Base-by-base conservation (phyloP, 2,113 vertebrate genomes). In the Rattus rattus region DNA sequence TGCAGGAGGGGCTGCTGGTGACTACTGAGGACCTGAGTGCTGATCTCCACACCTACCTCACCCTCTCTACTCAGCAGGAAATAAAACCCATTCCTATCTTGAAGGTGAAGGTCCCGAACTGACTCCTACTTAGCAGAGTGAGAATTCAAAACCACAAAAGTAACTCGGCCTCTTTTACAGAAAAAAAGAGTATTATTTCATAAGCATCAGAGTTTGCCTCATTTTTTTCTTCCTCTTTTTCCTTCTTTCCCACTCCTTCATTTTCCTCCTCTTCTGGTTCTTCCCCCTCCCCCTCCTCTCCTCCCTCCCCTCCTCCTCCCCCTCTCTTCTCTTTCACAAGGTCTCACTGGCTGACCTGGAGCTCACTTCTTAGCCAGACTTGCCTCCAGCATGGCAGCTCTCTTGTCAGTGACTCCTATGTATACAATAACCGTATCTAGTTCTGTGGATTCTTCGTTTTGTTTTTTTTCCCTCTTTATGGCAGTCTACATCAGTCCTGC, bases 1-100 rank as follows among this genome's bases (percentile, higher is more conserved):
- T 1, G 1, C n/a, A 11, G 67, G 52, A 63, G 9, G 33, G 43
- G 30, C 20, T 9, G 17, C 13, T 0, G 14, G 1, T 16, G 52
- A 6, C 22, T 16, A 19, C 39, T 0, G 5, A 96, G 67, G 63
- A 39, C 22, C 30, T 11, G 49, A 17, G 5, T 11, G 3, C 77
- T 63, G 17, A 11, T 11, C 26, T 20, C 69, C 59, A 26, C 33
- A 7, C 22, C 47, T 5, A 19, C 1, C 28, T 22, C 26, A 16
- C 75, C 3, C 20, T 63, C 36, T 33, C 9, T 12, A n/a, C 0
- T 61, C 36, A 33, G 11, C 12, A 39, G 13, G 26, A 63, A 59
- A 30, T 61, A 22, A 88, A 79, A 22, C 13, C 33, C 47, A 47
- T 5, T 49, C 49, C 43, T 28, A 3, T 2, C 90, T 67, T 54